Base-by-base conservation (phyloP, 2,797 vertebrate genomes). In the Leptodactylus fallax region DNA sequence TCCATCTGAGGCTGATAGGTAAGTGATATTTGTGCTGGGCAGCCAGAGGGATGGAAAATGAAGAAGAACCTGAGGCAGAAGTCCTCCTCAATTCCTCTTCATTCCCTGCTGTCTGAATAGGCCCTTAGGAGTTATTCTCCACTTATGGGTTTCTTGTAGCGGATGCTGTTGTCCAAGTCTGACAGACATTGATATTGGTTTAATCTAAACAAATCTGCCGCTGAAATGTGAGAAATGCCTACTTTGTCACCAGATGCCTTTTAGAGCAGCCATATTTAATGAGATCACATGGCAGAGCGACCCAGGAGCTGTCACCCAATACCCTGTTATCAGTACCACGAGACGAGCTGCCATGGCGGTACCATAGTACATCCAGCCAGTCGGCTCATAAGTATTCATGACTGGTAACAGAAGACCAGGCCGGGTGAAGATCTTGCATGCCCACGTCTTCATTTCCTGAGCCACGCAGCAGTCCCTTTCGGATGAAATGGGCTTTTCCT, bases 401-500 rank as follows among this genome's bases (percentile, higher is more conserved):
- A 60, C 10, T 79, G 25, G 78, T 79, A 79, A 74, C 51, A 19
- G 77, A 58, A 79, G 77, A 79, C 23, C 55, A 60, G 71, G 71
- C 47, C 27, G 71, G 71, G 71, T 77, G 49, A 77, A 53, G 74
- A 53, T 10, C 74, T 23, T 3, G 21, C 49, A 51, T 3, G 74
- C 21, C 21, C 45, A 49, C 6, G 19, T 49, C 71, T 13, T 76
- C 12, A 76, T 76, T 23, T 77, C 47, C 49, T 76, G 17, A 51
- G 10, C 71, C 17, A 4, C 36, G 25, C 25, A 72, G 71, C 17
- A 72, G 71, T 19, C 27, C 6, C 27, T 16, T 36, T 47, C 36
- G 21, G 45, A 51, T 16, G 65, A 36, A 25, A 69, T 14, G 11
- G 45, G 71, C 49, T 14, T 49, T 77, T 77, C 74, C 74, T 77